These are phyloP conservation scores for Alouatta palliata DNA, from an alignment of 2,113 vertebrate species.

Conservation along the genomic window DNA sequence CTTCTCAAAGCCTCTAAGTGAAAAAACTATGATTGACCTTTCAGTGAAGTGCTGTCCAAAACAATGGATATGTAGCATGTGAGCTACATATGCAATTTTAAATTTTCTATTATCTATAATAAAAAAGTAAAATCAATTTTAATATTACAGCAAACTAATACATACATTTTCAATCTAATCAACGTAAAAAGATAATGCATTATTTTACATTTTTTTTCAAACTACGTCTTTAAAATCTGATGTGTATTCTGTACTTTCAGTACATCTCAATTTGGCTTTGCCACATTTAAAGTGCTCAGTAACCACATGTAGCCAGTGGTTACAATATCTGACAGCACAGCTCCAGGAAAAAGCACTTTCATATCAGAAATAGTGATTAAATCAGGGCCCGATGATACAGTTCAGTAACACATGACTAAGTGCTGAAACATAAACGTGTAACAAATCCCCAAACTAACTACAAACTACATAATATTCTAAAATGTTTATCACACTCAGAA, in stretches of 20 bases:
- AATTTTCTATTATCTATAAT: neutral
- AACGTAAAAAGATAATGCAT: neutral
- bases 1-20: neutral
- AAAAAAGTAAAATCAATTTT: conserved; percentile 29
- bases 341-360: neutral
- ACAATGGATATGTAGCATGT: neutral
- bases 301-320: neutral
- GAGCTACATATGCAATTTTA: neutral
- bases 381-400: neutral
- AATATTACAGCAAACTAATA: neutral
- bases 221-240: neutral
- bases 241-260: neutral
- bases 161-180: neutral
- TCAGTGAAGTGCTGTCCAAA: neutral
- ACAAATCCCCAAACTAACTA: neutral
- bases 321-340: neutral
- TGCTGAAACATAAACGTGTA: neutral
- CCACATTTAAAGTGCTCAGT: neutral
- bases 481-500: neutral
- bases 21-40: neutral
- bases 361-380: neutral
- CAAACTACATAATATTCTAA: neutral
- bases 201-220: neutral
- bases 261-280: neutral
- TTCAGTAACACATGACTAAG: neutral